These are phyloP conservation scores for Seira ritae DNA, from an alignment of 2,888 invertebrate genomes.

Conservation along the genomic window DNA sequence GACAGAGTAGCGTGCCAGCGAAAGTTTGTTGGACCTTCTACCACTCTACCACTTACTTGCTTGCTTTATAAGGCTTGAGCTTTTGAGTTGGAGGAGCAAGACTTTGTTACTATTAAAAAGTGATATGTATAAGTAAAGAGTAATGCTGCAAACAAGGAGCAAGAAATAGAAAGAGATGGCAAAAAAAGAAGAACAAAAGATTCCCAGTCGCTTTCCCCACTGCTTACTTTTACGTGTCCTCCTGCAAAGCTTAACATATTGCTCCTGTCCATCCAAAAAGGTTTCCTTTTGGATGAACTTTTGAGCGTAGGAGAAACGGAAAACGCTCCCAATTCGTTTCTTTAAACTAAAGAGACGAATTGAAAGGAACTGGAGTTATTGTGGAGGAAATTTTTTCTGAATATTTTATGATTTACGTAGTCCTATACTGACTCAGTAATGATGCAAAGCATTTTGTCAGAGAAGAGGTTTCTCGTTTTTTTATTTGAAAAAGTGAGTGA, in stretches of 20 bases:
- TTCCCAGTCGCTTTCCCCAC: slow-evolving; percentile 20
- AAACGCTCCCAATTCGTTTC: slow-evolving; percentile 10
- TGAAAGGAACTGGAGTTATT: slow-evolving; percentile 45
- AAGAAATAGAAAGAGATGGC: background rate
- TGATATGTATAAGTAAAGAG: background rate
- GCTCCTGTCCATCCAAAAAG: slow-evolving; percentile 49
- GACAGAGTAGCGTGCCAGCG: background rate
- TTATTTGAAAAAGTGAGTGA: background rate
- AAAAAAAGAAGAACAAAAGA: slow-evolving; percentile 30
- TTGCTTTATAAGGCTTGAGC: slow-evolving; percentile 2
- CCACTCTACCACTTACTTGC: background rate
- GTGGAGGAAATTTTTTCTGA: slow-evolving; percentile 48
- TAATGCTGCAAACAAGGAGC: background rate
- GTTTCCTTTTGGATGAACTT: slow-evolving; percentile 26
- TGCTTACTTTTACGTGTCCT: slow-evolving; percentile 32
- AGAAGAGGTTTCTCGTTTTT: background rate
- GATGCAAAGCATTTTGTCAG: slow-evolving; percentile 38
- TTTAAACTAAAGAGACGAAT: slow-evolving; percentile 21
- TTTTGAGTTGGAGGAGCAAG: background rate
- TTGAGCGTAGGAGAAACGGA: slow-evolving; percentile 21
- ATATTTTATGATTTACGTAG: slow-evolving; percentile 64
- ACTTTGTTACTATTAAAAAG: background rate
- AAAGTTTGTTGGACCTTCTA: slow-evolving; percentile 9
- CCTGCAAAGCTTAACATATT: background rate
- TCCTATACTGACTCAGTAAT: slow-evolving; percentile 35